Conservation (phyloP, 2,797 vertebrate species). For the Helarctos malayanus region DNA sequence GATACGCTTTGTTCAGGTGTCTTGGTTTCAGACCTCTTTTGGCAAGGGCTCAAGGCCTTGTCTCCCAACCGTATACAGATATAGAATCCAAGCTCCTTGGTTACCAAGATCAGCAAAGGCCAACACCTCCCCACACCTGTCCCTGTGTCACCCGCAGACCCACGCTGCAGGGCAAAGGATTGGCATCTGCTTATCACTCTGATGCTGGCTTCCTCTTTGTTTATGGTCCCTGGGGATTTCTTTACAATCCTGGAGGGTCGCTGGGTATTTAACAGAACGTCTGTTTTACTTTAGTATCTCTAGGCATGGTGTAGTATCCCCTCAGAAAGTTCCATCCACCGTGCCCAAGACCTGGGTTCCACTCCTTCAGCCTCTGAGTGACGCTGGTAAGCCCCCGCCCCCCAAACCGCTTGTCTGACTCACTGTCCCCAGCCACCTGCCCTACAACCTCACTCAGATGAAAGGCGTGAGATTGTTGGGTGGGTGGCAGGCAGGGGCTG, state of each 20-base stretch:
- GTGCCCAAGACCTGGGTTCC: background rate
- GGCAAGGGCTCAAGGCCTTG: background rate
- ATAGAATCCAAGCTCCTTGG: background rate
- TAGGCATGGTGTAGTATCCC: background rate
- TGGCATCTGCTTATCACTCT: background rate
- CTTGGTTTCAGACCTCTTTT: background rate
- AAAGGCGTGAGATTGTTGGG: background rate
- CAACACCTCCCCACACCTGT: too few relatives aligned
- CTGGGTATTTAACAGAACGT: background rate
- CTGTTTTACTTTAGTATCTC: background rate
- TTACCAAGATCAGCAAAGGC: background rate
- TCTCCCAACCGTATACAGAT: background rate
- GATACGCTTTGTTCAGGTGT: background rate
- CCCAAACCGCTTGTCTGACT: background rate
- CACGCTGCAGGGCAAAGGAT: background rate
- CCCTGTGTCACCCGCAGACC: background rate
- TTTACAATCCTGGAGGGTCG: background rate
- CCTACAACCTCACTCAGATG: background rate
- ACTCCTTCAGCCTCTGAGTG: background rate
- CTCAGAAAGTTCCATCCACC: background rate
- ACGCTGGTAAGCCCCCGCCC: background rate
- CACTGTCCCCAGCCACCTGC: background rate
- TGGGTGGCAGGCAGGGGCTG: background rate
- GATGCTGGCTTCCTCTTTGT: background rate
- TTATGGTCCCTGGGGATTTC: background rate